Evolutionary conservation across 1,140 invertebrate genomes (phyloP).

Genomic region (Orchestia grillus): DNA sequence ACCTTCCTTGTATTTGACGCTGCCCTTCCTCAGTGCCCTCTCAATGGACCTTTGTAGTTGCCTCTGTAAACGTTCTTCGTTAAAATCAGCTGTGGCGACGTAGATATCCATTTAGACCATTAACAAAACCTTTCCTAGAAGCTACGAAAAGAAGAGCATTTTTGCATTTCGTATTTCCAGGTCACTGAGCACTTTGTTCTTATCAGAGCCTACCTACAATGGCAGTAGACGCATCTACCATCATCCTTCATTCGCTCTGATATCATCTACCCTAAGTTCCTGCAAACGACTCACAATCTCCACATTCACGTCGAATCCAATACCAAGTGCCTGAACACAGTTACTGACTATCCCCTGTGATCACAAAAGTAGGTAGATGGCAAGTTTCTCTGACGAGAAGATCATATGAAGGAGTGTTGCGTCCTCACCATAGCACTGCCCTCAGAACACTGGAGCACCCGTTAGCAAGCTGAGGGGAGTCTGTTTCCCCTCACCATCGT

Average conservation of each 20-base stretch:
- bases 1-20: constrained; percentile 27
- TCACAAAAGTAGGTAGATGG: background rate
- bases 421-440: background rate
- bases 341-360: background rate
- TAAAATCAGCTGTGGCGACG: constrained; percentile 34
- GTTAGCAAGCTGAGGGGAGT: constrained; percentile 12
- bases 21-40: background rate
- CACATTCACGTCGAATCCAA: background rate
- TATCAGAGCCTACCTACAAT: background rate
- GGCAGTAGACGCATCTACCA: constrained; percentile 16
- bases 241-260: background rate
- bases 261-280: background rate
- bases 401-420: background rate
- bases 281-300: background rate
- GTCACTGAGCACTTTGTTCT: background rate
- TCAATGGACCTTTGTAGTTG: constrained; percentile 40
- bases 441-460: background rate
- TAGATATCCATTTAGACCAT: constrained; percentile 29
- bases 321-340: background rate
- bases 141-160: background rate
- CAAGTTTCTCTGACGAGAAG: constrained; percentile 15
- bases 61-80: constrained; percentile 8
- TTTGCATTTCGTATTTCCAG: background rate
- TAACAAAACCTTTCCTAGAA: background rate
- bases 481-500: constrained; percentile 36